These are phyloP conservation scores for Drosophila rufa DNA, from an alignment of 1,140 invertebrate genomes.

Conservation along the genomic window DNA sequence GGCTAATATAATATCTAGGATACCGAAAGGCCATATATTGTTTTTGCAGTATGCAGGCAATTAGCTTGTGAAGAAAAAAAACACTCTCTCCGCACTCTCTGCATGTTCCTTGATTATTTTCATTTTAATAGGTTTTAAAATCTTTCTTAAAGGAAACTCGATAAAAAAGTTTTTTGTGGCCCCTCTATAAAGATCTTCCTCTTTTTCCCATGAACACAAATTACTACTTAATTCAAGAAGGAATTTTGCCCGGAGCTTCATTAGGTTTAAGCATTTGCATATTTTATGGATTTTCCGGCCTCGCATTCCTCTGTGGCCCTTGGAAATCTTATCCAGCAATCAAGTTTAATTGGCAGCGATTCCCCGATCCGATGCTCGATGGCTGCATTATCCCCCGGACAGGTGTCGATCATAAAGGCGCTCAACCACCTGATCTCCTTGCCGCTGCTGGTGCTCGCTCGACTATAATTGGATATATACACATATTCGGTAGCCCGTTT, in stretches of 20 bases:
- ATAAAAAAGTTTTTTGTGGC: too few species aligned
- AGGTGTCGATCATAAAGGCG: slow-evolving; percentile 45
- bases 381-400: slow-evolving; percentile 10
- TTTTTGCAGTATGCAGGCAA: too few species aligned
- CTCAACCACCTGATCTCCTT: slow-evolving; percentile 21
- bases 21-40: too few species aligned
- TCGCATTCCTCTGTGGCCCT: too few species aligned
- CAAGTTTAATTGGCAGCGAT: slow-evolving; percentile 26
- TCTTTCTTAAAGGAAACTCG: not conserved
- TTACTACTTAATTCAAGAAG: not conserved
- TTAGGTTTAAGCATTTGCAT: slow-evolving; percentile 3
- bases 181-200: not conserved
- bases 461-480: slow-evolving; percentile 41
- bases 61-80: too few species aligned
- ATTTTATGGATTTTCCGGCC: slow-evolving; percentile 11
- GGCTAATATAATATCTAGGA: too few species aligned
- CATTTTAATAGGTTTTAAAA: not conserved
- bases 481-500: slow-evolving; percentile 58
- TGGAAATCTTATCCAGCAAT: slow-evolving; percentile 5
- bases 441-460: not conserved
- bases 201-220: not conserved
- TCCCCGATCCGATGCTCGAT: not conserved
- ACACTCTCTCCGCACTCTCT: too few species aligned
- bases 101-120: too few species aligned
- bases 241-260: slow-evolving; percentile 1